Evolutionary conservation across 2,113 vertebrate genomes (phyloP).

Genomic region (Rousettus leschenaultii): DNA sequence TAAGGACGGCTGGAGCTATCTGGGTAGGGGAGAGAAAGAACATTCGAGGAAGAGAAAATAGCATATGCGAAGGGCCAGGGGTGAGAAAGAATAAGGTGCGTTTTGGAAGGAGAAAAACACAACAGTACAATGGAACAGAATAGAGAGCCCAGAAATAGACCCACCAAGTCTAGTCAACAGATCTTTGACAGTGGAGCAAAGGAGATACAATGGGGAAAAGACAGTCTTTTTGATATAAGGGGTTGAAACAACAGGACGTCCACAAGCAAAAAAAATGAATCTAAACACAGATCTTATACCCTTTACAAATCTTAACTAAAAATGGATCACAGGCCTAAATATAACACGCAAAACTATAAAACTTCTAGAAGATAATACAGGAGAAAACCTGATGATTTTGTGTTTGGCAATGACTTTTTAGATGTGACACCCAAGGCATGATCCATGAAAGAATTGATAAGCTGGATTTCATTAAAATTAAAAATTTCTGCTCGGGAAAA

Average conservation of each 20-base stretch:
- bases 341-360: not conserved
- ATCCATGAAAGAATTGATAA: not conserved
- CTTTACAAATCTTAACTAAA: not conserved
- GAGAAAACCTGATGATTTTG: not conserved
- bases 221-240: not conserved
- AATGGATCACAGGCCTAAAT: not conserved
- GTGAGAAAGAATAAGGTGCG: not conserved
- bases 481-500: not conserved
- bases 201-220: not conserved
- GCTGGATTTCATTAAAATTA: not conserved
- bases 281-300: not conserved
- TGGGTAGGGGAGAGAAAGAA: not conserved
- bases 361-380: not conserved
- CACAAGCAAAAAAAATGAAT: not conserved
- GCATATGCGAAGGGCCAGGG: not conserved
- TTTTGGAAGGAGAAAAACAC: not conserved
- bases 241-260: not conserved
- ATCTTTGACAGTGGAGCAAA: not conserved
- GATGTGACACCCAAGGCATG: not conserved
- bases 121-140: not conserved
- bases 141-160: not conserved
- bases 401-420: not conserved
- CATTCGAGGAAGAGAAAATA: not conserved
- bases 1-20: not conserved
- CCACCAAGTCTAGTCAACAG: not conserved